A percentile compares a stretch with the other conserved stretches of the same genome.
phyloP scores from a whole-genome alignment of 2,797 vertebrate genomes.

The Falco cherrug region DNA sequence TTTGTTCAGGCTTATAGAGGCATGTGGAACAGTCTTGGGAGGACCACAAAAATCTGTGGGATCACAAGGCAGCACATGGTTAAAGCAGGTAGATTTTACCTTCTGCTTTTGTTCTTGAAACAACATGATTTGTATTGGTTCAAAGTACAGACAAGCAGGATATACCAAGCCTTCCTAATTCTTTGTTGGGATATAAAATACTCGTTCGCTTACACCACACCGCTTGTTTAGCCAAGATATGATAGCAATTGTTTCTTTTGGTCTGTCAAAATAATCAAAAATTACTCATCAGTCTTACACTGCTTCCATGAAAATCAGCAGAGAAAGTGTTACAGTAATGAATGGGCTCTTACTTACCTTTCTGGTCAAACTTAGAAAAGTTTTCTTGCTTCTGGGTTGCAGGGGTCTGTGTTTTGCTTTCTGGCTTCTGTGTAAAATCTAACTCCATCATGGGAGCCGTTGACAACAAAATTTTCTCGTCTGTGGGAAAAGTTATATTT shows the following conservation, averaged over 20 bases:
- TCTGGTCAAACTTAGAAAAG: neutral
- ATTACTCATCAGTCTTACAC: neutral
- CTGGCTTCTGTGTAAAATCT: neutral
- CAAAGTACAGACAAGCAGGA: neutral
- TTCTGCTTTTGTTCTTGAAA: neutral
- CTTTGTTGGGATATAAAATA: neutral
- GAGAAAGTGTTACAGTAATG: neutral
- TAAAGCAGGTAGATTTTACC: neutral
- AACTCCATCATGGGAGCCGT: accelerated
- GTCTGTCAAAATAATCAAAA: neutral
- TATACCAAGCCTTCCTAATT: neutral
- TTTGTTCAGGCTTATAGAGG: neutral
- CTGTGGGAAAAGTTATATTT: neutral
- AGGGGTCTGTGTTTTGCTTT: neutral
- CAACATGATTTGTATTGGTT: neutral
- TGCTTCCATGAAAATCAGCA: neutral
- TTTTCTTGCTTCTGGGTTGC: neutral
- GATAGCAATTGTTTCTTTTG: neutral
- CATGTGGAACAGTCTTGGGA: constrained; percentile 19
- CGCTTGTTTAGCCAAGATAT: neutral
- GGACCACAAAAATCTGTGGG: constrained; percentile 47
- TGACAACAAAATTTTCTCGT: neutral
- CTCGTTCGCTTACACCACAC: neutral
- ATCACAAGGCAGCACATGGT: neutral
- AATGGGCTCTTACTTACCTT: neutral